Base-by-base conservation (phyloP, 2,797 vertebrate genomes). In the Tapera naevia region DNA sequence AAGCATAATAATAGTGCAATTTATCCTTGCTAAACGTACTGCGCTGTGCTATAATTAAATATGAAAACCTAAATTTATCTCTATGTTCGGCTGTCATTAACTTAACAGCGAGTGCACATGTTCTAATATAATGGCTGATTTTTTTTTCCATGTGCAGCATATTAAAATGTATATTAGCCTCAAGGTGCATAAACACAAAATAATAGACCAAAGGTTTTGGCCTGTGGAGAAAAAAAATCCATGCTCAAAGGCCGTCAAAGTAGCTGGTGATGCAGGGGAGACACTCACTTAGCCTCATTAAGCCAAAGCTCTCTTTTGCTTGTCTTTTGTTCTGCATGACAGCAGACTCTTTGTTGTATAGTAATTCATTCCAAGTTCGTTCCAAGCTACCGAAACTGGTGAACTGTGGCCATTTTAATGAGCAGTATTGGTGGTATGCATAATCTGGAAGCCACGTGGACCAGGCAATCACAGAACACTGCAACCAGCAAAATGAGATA, bases 11-110 rank as follows among this genome's bases (percentile, higher is more conserved):
- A 99, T 98, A 97, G 98, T 98, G 98, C 98, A 98, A 99, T 99
- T 99, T 99, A 99, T 99, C 98, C 98, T 97, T 97, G 98, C 97
- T 98, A 98, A 99, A 98, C 87, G 98, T 97, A 98, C 98, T 96
- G 97, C 97, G 97, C 98, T 98, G 98, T 97, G 97, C 98, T 98
- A 98, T 99, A 99, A 99, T 99, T 99, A 99, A 99, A 99, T 98
- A 99, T 98, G 98, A 99, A 99, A 99, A 99, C 98, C 98, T 98
- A 98, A 98, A 99, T 99, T 98, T 99, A 99, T 99, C 98, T 98
- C 98, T 98, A 97, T 97, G 97, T 98, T 98, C 97, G 98, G 98
- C 97, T 98, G 98, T 99, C 98, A 98, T 99, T 99, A 98, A 99
- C 99, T 99, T 98, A 98, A 98, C 98, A 97, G 98, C 98, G 98